phyloP scores from a whole-genome alignment of 2,797 vertebrate genomes.

The Alcedo quadribrachys region DNA sequence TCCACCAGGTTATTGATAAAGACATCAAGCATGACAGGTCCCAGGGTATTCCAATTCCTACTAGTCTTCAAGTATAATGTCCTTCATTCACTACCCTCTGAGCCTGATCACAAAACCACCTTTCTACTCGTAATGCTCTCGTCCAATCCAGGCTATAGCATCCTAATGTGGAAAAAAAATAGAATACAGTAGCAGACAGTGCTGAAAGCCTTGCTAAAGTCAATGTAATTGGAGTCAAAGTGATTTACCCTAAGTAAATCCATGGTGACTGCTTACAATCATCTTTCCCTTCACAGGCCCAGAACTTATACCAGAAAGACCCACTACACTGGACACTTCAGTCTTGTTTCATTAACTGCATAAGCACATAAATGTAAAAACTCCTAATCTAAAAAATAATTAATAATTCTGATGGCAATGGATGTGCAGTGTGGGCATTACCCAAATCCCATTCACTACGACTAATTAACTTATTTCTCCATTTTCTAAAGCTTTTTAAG shows the following conservation, averaged over 20 bases:
- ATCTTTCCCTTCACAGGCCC: neutral
- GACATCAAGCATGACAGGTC: neutral
- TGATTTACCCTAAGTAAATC: neutral
- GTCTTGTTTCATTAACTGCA: neutral
- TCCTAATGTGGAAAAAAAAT: neutral
- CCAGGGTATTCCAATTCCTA: neutral
- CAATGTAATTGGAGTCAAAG: neutral
- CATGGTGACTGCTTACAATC: neutral
- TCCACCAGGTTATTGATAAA: neutral
- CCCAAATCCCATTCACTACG: neutral
- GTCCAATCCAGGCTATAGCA: neutral
- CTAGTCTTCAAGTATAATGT: neutral
- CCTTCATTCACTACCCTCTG: neutral
- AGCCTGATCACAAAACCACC: neutral
- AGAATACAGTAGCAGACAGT: neutral
- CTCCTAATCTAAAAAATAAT: neutral
- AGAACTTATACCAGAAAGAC: neutral
- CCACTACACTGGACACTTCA: neutral
- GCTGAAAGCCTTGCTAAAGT: neutral
- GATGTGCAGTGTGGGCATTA: neutral
- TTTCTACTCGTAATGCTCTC: neutral
- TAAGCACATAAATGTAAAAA: neutral
- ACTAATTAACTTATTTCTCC: neutral
- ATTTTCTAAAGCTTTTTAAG: neutral
- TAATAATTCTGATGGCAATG: neutral